Base-by-base conservation (phyloP, 2,797 vertebrate species). In the Poecilia picta region DNA sequence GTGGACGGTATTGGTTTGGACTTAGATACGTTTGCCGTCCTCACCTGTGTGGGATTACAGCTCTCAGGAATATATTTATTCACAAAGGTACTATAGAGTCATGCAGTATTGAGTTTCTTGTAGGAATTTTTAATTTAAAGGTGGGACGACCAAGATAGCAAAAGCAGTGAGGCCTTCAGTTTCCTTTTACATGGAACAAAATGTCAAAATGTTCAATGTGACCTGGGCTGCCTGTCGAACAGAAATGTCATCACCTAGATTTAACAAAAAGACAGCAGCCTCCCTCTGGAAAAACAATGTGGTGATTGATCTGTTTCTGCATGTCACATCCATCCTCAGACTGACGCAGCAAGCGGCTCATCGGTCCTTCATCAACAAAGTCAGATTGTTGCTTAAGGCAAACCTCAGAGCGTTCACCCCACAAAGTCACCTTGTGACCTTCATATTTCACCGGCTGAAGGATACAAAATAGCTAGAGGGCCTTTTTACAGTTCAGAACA, bases 231-330 rank as follows among this genome's bases (percentile, higher is more conserved):
- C 39, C 66, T 43, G 66, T 43, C 39, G 41, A 43, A 70, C 28
- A 39, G 23, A 28, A 46, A 18, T 28, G 43, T 28, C 68, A n/a
- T 28, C 41, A 16, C 41, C 41, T 72, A 16, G 43, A 72, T 28
- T 13, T 41, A 43, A 39, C 39, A 7, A 3, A 23, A n/a, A n/a
- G 66, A 43, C 12, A 13, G 23, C 23, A 0, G 39, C 66, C 66
- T 43, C 66, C 66, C 66, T 25, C 39, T 70, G 2, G 68, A 45
- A 72, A 72, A 72, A 72, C 68, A 45, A 45, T 8, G 15, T 12
- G 43, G 41, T 71, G 39, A 71, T n/a, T 71, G 68, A 71, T n/a
- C 68, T 45, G 68, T 72, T 72, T 46, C 68, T 72, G 68, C 43
- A 18, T 28, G n/a, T 45, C 15, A 46, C 68, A 10, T 28, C 68